Evolutionary conservation across 2,113 vertebrate species (phyloP), one percentile per base, ranked within the genome.

Genomic region (Spea bombifrons): DNA sequence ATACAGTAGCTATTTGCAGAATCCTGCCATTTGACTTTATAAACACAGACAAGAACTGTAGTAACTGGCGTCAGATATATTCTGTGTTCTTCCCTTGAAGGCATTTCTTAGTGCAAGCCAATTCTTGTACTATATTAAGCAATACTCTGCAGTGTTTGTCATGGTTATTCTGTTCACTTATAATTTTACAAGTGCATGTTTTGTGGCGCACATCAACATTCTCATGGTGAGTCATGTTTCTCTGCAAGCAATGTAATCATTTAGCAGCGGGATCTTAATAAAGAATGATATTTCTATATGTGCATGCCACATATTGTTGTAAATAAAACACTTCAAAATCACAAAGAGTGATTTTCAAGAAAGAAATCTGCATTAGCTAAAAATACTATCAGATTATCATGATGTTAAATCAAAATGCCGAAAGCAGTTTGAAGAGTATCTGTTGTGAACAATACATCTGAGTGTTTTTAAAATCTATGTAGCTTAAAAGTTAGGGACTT

Each of bases 1-100:
- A 5, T 77, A 71, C 75, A 82, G 8, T 9, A 82, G 70, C 15
- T 68, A 57, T 80, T 85, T 81, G 52, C 75, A 74, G 48, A 17
- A 83, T 57, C 55, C 70, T 76, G 72, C 57, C 13, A 74, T 69
- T 86, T 83, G 76, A 82, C 75, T 86, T 84, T 84, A 49, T 83
- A 84, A 84, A 69, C 75, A 83, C 87, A 90, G 89, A 91, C 79
- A 84, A 63, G 83, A 75, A 82, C 46, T 50, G 71, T 71, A 71
- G 66, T 78, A 75, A 71, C 64, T 89, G 86, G 82, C 75, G 68
- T 87, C 85, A 85, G 71, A 55, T 66, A 55, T 81, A 83, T 83
- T 86, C 84, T 81, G 30, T 63, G 65, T 81, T 85, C 84, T 86
- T 72, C 78, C 80, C 84, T 87, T 61, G 64, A 82, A 87, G 81